Evolutionary conservation across 2,888 invertebrate genomes (phyloP).

Genomic region (Vesta saturnalis): DNA sequence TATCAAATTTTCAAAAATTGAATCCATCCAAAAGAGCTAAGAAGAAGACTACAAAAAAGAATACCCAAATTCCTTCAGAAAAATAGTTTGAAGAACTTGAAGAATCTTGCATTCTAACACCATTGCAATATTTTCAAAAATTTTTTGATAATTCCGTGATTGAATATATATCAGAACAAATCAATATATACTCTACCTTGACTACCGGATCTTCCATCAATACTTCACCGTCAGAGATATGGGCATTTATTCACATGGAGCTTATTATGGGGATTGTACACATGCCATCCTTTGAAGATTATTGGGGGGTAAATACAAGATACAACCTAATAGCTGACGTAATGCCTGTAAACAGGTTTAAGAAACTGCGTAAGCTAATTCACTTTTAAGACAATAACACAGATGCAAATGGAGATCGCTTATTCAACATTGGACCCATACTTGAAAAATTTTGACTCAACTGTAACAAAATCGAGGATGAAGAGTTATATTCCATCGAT

Average conservation of each 20-base stretch:
- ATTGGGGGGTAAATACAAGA: neutral
- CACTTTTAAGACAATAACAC: neutral
- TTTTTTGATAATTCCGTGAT: neutral
- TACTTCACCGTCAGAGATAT: neutral
- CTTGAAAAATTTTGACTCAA: too few relatives aligned
- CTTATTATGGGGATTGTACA: neutral
- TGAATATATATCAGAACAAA: neutral
- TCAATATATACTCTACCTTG: neutral
- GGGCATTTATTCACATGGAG: neutral
- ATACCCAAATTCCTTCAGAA: too few relatives aligned
- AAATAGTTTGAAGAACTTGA: too few relatives aligned
- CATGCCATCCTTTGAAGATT: neutral
- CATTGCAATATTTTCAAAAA: neutral
- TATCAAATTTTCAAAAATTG: too few relatives aligned
- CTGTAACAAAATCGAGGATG: too few relatives aligned
- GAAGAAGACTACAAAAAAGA: too few relatives aligned
- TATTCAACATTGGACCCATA: too few relatives aligned
- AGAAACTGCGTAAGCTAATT: neutral
- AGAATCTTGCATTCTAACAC: neutral
- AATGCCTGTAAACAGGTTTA: neutral
- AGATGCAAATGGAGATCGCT: too few relatives aligned
- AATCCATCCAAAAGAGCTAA: too few relatives aligned
- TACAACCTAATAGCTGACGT: neutral
- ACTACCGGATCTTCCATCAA: neutral
- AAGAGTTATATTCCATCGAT: too few relatives aligned